Evolutionary conservation across 1,140 invertebrate species (phyloP).

Genomic region (Cydia splendana): DNA sequence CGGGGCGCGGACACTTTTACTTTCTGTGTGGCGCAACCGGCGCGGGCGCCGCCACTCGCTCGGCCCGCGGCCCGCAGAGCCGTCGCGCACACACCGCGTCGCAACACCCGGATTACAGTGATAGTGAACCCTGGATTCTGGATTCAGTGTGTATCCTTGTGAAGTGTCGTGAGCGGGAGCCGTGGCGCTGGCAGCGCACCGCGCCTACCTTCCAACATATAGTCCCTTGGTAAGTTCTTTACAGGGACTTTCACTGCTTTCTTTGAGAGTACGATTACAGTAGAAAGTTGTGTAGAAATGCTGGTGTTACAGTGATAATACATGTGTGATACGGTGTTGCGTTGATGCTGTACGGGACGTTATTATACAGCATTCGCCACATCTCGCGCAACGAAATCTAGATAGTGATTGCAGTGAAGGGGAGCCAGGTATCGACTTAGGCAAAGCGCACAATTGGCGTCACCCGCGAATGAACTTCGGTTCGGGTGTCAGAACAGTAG

Average conservation of each 20-base stretch:
- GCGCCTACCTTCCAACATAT: slow-evolving; percentile 21
- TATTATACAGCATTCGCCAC: slow-evolving; percentile 31
- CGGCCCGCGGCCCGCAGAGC: slow-evolving; percentile 76
- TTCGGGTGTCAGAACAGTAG: slow-evolving; percentile 70
- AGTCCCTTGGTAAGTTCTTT: slow-evolving; percentile 54
- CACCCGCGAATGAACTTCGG: slow-evolving; percentile 68
- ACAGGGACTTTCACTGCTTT: slow-evolving; percentile 20
- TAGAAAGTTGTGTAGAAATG: slow-evolving; percentile 12
- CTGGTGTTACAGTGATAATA: slow-evolving; percentile 4
- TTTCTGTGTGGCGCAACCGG: slow-evolving; percentile 77
- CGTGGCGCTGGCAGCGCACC: slow-evolving; percentile 70
- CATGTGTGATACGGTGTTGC: not conserved
- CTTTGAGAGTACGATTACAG: not conserved
- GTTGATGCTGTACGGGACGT: slow-evolving; percentile 10
- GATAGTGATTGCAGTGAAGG: slow-evolving; percentile 64
- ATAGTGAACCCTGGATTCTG: slow-evolving; percentile 60
- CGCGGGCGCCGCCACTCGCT: slow-evolving; percentile 72
- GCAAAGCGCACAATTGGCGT: slow-evolving; percentile 63
- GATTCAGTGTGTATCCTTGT: slow-evolving; percentile 74
- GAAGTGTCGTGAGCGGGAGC: slow-evolving; percentile 69
- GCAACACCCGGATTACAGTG: slow-evolving; percentile 72
- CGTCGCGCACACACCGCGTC: slow-evolving; percentile 68
- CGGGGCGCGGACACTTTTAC: slow-evolving; percentile 77
- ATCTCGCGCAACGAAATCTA: slow-evolving; percentile 48
- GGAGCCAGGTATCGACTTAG: slow-evolving; percentile 57